Base-by-base conservation (phyloP, 2,113 vertebrate genomes). In the Eulacestoma nigropectus region DNA sequence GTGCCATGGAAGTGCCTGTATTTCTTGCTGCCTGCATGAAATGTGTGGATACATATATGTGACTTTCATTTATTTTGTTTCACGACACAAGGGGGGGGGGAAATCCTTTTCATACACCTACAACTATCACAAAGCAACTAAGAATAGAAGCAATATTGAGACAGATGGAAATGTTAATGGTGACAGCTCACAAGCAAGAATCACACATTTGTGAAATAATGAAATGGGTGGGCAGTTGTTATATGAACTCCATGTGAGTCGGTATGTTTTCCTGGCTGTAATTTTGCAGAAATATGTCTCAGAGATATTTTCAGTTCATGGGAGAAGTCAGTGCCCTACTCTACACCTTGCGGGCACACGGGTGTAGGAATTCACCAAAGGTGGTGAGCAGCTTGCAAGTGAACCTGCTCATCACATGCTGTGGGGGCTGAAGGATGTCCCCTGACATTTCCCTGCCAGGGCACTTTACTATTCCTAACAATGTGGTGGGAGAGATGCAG, bases 171-270 rank as follows among this genome's bases (percentile, higher is more conserved):
- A 96, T 97, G 97, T 84, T 97, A 96, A 95, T 90, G 22, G 96
- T 97, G 96, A 97, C 97, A 97, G 97, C 95, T 97, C 97, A 97
- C 95, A 96, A 95, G 97, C 95, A 96, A 90, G 84, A 96, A 97
- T 96, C 96, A 92, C 96, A 97, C 96, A 96, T 97, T 97, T 95
- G 95, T 95, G 97, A 91, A 97, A 97, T 96, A 97, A 97, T 96
- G 94, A 95, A 96, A 96, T 70, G 96, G 97, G 97, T 97, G 97
- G 97, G 97, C 95, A 95, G 96, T 96, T 96, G 96, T 97, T 97
- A 97, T 44, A 83, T 91, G 95, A 95, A 97, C 96, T 95, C 94
- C 82, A 65, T 96, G 95, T 95, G 95, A 95, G 90, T 94, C 0
- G 25, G 60, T 90, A 93, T 94, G 77, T 91, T 96, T 97, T 96